Conservation (phyloP, 2,113 vertebrate genomes). For the Phoxinus phoxinus region DNA sequence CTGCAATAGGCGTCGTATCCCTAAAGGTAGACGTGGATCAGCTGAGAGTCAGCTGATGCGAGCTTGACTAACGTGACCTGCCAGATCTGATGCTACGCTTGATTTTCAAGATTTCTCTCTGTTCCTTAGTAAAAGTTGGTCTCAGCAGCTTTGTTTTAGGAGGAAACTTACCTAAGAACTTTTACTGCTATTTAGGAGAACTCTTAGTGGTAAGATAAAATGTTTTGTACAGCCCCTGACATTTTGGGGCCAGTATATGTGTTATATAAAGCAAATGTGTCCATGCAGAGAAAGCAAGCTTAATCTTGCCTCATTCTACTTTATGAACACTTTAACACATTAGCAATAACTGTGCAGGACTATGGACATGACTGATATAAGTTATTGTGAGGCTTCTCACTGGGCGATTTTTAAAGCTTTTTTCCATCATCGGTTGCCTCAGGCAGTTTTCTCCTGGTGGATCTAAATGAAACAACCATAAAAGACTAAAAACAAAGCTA, state of each 20-base stretch:
- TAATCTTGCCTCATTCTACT: neutral
- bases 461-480: conserved; percentile 21
- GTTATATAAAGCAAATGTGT: neutral
- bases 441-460: conserved; percentile 46
- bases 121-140: no score
- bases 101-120: no score
- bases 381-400: neutral
- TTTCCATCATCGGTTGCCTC: conserved; percentile 44
- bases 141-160: no score
- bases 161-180: no score
- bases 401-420: conserved; percentile 21
- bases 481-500: conserved; percentile 26
- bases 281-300: neutral
- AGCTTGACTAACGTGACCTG: no score
- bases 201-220: no score
- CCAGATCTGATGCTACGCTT: no score
- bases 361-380: neutral
- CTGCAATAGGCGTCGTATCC: no score
- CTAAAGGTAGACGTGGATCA: no score
- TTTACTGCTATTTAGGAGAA: no score
- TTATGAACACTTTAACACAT: neutral
- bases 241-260: neutral
- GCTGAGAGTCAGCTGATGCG: no score
- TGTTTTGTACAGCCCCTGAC: no score
- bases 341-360: neutral